Base-by-base conservation (phyloP, 2,888 invertebrate genomes). In the Panopea generosa region DNA sequence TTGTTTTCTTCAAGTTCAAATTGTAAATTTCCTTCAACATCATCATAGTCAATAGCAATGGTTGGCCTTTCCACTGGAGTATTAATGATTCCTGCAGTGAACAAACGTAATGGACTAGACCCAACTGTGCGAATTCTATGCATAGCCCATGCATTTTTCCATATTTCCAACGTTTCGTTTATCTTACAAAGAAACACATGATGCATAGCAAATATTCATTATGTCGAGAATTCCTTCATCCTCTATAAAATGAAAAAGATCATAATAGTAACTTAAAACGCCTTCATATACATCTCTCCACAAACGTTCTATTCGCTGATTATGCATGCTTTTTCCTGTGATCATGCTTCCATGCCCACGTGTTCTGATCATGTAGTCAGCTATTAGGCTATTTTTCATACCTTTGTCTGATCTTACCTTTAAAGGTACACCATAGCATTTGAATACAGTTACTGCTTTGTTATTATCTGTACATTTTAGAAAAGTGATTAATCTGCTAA, bases 201-300 rank as follows among this genome's bases (percentile, higher is more conserved):
- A 43, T 82, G 76, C 11, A 78, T 26, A 9, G 73, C 75, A 53
- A 9, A 45, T 16, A 78, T 53, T 66, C n/a, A 76, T 18, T 11
- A 53, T 18, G 33, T 68, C 72, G 2, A 72, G 59, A 7, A 61
- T 26, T 16, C 47, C 69, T 11, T 47, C 40, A 33, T 77, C 71
- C 53, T 77, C 71, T 33, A 71, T 24, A 43, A 45, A 70, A 20
- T 66, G 53, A 49, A 77, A 77, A 18, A 77, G 55, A 22, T 63
- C 52, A 69, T 77, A 69, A 47, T 40, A 77, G 26, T 59, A 71
- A 16, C 47, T 43, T 4, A 77, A 40, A 2, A 77, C 72, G 14
- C 77, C 77, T 16, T 77, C 67, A 67, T 62, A 77, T n/a, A 67
- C 63, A 59, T 77, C 71, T 14, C 71, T 43, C 77, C 71, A 77